Evolutionary conservation across 2,888 invertebrate species (phyloP), one percentile per base, ranked within the genome.

Genomic region (Ptychoptera contaminata): DNA sequence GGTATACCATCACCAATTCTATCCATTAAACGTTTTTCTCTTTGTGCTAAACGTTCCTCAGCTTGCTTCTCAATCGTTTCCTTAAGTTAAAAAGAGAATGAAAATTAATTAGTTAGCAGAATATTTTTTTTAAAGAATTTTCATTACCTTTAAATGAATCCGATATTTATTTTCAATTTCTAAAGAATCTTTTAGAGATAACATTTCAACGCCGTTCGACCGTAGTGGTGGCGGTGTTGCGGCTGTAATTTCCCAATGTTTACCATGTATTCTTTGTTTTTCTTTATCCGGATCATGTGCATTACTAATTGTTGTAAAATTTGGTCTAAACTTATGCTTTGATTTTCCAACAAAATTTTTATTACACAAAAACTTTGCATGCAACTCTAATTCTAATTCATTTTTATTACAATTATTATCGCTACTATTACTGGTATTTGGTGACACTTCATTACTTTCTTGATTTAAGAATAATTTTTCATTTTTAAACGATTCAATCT

Each of bases 231-330:
- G 63, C 10, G 65, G 65, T 8, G 65, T 65, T 1, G 65, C 65
- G 2, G 65, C 63, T 2, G 65, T 65, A 8, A 56, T 48, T 47
- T 65, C 65, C 65, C 65, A 65, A 48, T 58, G 48, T 47, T 58
- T 61, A 2, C 56, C 54, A 32, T 54, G 51, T 43, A 59, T 62
- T 2, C 63, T 56, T 6, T 45, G 42, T 14, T 58, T 58, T 49
- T 65, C 65, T 47, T 62, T 63, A n/a, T 47, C 55, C 1, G 64
- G 59, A 51, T 59, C 58, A 42, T 65, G 65, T 0, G 62, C 62
- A 53, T 65, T 57, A 1, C 57, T 58, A 2, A 56, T 50, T 1
- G 65, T 65, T 1, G 65, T 65, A 16, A 60, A 56, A 47, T 58
- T 62, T 1, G 65, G 65, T 39, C 51, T 57, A 31, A 57, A 65